These are phyloP conservation scores for Lordiphosa fenestrarum DNA, from an alignment of 2,888 invertebrate genomes.

Conservation along the genomic window DNA sequence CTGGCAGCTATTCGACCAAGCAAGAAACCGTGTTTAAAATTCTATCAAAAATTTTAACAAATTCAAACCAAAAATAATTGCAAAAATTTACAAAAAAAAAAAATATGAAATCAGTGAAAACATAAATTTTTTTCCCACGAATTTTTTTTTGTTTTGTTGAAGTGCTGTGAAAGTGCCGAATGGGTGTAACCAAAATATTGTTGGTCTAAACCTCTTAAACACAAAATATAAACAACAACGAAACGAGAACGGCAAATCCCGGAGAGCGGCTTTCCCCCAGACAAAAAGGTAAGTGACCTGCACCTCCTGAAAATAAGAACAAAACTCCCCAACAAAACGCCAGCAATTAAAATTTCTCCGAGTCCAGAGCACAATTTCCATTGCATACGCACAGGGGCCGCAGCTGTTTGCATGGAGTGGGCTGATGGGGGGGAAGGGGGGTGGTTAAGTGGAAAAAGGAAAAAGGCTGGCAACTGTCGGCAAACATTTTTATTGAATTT, in stretches of 20 bases:
- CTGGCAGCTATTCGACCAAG: conserved; percentile 17
- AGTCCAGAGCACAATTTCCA: conserved; percentile 35
- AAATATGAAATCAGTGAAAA: conserved; percentile 9
- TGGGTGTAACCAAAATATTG: no score
- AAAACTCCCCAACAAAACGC: conserved; percentile 5
- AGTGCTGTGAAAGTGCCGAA: no score
- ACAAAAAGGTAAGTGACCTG: conserved; percentile 67
- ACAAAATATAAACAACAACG: conserved; percentile 6
- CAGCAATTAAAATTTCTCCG: conserved; percentile 54
- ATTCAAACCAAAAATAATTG: background rate
- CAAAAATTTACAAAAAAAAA: conserved; percentile 2
- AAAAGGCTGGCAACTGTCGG: conserved; percentile 44
- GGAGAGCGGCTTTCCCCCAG: conserved; percentile 35
- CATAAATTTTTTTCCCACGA: background rate
- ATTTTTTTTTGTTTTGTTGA: background rate
- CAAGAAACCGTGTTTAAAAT: conserved; percentile 3
- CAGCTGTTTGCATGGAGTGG: conserved; percentile 30
- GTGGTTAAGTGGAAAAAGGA: background rate
- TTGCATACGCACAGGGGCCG: conserved; percentile 61
- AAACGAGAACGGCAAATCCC: conserved; percentile 3
- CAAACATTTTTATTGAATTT: conserved; percentile 53
- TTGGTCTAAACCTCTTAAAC: background rate
- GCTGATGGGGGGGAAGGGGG: background rate
- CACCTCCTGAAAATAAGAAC: conserved; percentile 10
- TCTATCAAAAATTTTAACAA: background rate